Conservation (phyloP, 2,888 invertebrate genomes). For the Nebria brevicollis region DNA sequence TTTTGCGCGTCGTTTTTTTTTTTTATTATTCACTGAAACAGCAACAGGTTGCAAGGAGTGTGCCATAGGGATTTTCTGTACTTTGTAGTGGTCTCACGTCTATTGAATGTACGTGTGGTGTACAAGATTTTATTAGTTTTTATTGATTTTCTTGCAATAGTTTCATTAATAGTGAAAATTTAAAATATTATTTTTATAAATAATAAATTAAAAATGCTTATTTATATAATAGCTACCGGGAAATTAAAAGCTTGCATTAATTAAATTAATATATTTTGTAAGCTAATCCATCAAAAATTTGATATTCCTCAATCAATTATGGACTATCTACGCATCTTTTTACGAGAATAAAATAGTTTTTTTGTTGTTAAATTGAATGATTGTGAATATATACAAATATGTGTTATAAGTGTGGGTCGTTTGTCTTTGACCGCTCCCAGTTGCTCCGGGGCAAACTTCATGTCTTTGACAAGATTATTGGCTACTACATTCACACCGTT, state of each 20-base stretch:
- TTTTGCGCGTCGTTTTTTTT: neutral
- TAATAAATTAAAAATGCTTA: too few relatives aligned
- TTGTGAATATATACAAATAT: too few relatives aligned
- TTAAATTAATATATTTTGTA: too few relatives aligned
- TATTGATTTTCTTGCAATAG: neutral
- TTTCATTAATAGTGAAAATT: too few relatives aligned
- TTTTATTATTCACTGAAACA: neutral
- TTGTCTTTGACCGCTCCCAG: neutral
- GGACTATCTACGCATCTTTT: too few relatives aligned
- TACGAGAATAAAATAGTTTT: too few relatives aligned
- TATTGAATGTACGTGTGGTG: neutral
- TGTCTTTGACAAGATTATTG: conserved; percentile 14
- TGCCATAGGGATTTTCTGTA: neutral
- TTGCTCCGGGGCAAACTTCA: neutral
- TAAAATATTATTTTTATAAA: too few relatives aligned
- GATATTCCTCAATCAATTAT: too few relatives aligned
- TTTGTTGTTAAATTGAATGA: too few relatives aligned
- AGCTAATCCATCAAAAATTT: too few relatives aligned
- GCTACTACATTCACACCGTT: conserved; percentile 4
- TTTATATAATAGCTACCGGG: too few relatives aligned
- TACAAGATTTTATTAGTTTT: neutral
- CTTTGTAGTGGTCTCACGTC: neutral
- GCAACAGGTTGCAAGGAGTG: neutral
- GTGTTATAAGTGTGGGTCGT: neutral
- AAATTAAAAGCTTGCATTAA: too few relatives aligned